Evolutionary conservation across 2,797 vertebrate species (phyloP).

Genomic region (Masticophis lateralis): DNA sequence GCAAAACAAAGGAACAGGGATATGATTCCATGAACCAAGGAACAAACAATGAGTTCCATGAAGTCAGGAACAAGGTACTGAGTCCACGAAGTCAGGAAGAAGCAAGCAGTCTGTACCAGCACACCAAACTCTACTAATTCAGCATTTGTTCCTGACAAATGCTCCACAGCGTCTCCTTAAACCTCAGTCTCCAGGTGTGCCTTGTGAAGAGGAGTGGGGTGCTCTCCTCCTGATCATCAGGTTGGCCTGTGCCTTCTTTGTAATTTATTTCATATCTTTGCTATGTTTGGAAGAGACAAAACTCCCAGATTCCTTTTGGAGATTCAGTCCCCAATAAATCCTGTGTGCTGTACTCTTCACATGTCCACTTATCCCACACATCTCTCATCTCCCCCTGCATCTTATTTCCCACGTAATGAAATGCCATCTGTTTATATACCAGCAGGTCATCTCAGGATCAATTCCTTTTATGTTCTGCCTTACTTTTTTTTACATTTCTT

Average conservation of each 20-base stretch:
- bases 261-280: slow-evolving; percentile 61
- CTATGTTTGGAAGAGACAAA: slow-evolving; percentile 50
- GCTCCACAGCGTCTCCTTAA: too few species aligned
- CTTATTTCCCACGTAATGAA: slow-evolving; percentile 12
- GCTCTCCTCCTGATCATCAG: too few species aligned
- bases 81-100: too few species aligned
- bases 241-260: neutral
- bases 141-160: too few species aligned
- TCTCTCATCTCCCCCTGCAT: neutral
- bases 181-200: too few species aligned
- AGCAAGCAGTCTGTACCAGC: too few species aligned
- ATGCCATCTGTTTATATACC: slow-evolving; percentile 43
- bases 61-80: too few species aligned
- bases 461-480: neutral
- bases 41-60: too few species aligned
- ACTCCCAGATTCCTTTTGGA: slow-evolving; percentile 36
- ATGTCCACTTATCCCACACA: neutral
- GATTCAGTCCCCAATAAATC: slow-evolving; percentile 42
- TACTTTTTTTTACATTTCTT: slow-evolving; percentile 23
- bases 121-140: too few species aligned
- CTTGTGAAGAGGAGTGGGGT: too few species aligned
- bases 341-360: slow-evolving; percentile 49
- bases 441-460: slow-evolving; percentile 25
- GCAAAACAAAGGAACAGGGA: too few species aligned
- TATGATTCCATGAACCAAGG: too few species aligned